A percentile compares a stretch with the other conserved stretches of the same genome.
Evolutionary conservation across 2,113 vertebrate genomes (phyloP).

Genomic region (Stictonetta naevosa): DNA sequence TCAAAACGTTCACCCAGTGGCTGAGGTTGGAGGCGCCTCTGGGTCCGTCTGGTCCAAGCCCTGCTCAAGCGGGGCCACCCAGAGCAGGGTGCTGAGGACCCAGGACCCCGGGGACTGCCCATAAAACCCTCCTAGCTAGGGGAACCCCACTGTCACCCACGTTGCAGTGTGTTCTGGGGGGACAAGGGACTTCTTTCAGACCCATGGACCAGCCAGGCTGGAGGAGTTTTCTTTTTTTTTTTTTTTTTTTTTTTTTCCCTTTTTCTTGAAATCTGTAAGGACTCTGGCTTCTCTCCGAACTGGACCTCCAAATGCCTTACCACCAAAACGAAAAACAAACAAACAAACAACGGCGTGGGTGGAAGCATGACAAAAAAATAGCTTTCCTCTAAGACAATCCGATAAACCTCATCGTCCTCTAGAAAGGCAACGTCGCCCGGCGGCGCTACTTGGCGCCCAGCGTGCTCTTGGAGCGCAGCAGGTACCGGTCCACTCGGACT

Average conservation of each 20-base stretch:
- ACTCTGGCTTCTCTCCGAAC: slow-evolving; percentile 49
- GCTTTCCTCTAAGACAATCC: slow-evolving; percentile 40
- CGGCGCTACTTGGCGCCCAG: slow-evolving; percentile 77
- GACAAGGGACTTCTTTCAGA: neutral
- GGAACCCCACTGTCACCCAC: neutral
- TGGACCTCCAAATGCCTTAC: slow-evolving; percentile 32
- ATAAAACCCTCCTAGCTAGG: neutral
- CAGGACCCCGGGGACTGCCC: rapidly evolving
- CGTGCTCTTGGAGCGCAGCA: slow-evolving; percentile 87
- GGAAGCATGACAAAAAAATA: slow-evolving; percentile 27
- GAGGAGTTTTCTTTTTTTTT: neutral
- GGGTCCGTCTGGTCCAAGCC: neutral
- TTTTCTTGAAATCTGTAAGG: slow-evolving; percentile 13
- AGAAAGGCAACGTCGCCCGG: slow-evolving; percentile 33
- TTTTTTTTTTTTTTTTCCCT: neutral
- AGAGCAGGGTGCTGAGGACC: neutral
- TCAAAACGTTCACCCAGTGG: neutral
- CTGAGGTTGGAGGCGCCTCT: neutral
- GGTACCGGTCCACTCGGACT: slow-evolving; percentile 83
- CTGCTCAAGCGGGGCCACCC: neutral
- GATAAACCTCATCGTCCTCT: slow-evolving; percentile 6
- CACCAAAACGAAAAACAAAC: neutral
- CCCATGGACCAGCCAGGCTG: neutral
- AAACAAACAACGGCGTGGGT: neutral
- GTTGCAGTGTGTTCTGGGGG: neutral